Conservation (phyloP, 2,888 invertebrate species). For the Lasioglossum oenotherae region DNA sequence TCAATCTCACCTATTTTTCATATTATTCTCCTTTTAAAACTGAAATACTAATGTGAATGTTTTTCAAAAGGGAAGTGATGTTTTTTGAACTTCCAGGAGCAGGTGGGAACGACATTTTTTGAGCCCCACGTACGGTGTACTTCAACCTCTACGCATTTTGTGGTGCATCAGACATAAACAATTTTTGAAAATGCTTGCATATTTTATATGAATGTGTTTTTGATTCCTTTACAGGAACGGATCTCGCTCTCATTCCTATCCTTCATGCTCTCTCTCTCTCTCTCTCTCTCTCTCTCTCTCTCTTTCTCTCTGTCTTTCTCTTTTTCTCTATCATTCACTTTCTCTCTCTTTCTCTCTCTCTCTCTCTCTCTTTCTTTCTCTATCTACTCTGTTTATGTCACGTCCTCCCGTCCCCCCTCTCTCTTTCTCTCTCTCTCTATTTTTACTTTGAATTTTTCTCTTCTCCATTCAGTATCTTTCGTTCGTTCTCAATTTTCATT, state of each 20-base stretch:
- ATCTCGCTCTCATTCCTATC: constrained; percentile 82
- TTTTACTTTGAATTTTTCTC: background rate
- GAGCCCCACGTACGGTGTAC: constrained; percentile 84
- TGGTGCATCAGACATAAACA: constrained; percentile 85
- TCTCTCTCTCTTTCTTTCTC: constrained; percentile 51
- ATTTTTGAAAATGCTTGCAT: constrained; percentile 86
- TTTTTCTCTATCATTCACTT: constrained; percentile 72
- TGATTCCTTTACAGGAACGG: constrained; percentile 84
- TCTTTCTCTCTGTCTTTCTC: constrained; percentile 27
- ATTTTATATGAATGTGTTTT: constrained; percentile 84
- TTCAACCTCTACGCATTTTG: constrained; percentile 84
- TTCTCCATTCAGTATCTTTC: background rate
- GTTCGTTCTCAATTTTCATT: background rate
- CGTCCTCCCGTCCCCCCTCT: constrained; percentile 35
- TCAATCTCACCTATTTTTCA: constrained; percentile 61
- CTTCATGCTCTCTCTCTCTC: constrained; percentile 56
- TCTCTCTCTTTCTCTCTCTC: constrained; percentile 76
- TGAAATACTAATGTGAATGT: constrained; percentile 81
- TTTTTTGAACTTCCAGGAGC: constrained; percentile 85
- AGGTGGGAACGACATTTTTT: constrained; percentile 84
- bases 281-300: constrained; percentile 39
- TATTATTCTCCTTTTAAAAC: constrained; percentile 73
- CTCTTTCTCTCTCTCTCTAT: constrained; percentile 12
- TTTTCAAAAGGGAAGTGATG: constrained; percentile 85
- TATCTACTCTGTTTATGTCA: constrained; percentile 38